These are phyloP conservation scores for Apolygus lucorum DNA, from an alignment of 1,140 invertebrate species.

Conservation along the genomic window DNA sequence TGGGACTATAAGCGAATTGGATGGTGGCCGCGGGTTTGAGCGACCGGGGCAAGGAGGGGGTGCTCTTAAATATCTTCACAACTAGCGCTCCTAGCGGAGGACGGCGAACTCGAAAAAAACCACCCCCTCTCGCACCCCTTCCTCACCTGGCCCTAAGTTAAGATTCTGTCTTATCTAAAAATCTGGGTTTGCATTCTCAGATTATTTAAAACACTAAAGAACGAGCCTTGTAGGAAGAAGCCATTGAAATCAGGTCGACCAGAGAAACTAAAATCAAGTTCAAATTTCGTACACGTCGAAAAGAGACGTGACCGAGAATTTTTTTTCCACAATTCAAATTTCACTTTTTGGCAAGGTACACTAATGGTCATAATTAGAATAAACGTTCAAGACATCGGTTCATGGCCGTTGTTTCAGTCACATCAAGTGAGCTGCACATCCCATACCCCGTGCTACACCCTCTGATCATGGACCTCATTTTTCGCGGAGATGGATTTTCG, in stretches of 20 bases:
- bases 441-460: no score
- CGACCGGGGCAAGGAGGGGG: constrained; percentile 10
- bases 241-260: no score
- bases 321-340: no score
- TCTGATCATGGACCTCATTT: no score
- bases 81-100: constrained; percentile 6
- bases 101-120: not conserved
- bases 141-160: not conserved
- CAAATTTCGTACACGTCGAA: no score
- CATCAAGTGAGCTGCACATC: not conserved
- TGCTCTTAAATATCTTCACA: constrained; percentile 18
- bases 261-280: no score
- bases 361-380: constrained; percentile 10
- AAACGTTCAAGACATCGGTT: not conserved
- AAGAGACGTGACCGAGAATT: no score
- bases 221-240: not conserved
- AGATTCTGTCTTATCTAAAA: not conserved
- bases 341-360: not conserved
- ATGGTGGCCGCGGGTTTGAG: constrained; percentile 23
- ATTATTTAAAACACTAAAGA: not conserved
- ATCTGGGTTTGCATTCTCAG: not conserved
- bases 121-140: not conserved
- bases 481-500: no score
- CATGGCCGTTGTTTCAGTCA: constrained; percentile 5
- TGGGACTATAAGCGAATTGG: constrained; percentile 19